Evolutionary conservation across 2,113 vertebrate species (phyloP).

Genomic region (Periophthalmus modestus): DNA sequence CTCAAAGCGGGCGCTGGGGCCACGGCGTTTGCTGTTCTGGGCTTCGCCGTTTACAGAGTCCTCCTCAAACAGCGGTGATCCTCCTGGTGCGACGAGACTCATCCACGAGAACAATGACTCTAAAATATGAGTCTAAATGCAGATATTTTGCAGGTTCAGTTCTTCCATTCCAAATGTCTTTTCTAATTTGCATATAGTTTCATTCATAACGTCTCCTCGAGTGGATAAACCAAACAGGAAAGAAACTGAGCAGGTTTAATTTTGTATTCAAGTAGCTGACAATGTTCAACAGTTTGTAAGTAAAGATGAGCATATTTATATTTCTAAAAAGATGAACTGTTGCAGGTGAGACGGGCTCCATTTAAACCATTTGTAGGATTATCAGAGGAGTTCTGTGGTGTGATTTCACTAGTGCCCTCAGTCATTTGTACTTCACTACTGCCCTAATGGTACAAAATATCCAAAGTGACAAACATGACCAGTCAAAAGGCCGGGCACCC

Average conservation of each 20-base stretch:
- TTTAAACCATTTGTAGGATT: constrained; percentile 39
- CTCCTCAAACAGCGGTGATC: constrained; percentile 90
- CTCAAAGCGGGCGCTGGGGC: constrained; percentile 92
- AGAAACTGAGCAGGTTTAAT: constrained; percentile 42
- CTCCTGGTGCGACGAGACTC: constrained; percentile 17
- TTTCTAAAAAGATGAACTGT: constrained; percentile 40
- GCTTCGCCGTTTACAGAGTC: constrained; percentile 93
- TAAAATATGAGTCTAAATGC: not conserved
- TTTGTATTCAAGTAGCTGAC: constrained; percentile 54
- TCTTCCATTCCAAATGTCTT: not conserved
- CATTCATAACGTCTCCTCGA: constrained; percentile 11
- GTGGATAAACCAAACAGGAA: constrained; percentile 4
- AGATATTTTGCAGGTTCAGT: constrained; percentile 14
- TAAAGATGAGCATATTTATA: constrained; percentile 56
- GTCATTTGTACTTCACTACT: constrained; percentile 2
- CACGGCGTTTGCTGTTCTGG: constrained; percentile 90
- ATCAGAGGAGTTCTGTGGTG: not conserved
- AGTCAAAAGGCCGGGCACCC: too few relatives aligned
- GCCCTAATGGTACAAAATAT: constrained; percentile 8
- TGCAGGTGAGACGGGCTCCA: constrained; percentile 19
- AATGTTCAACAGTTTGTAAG: constrained; percentile 32
- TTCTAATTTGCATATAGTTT: not conserved
- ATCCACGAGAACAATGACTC: not conserved
- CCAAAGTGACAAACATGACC: not conserved
- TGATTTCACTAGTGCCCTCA: not conserved